phyloP scores from a whole-genome alignment of 2,888 invertebrate genomes.

The Masnerella sp. region DNA sequence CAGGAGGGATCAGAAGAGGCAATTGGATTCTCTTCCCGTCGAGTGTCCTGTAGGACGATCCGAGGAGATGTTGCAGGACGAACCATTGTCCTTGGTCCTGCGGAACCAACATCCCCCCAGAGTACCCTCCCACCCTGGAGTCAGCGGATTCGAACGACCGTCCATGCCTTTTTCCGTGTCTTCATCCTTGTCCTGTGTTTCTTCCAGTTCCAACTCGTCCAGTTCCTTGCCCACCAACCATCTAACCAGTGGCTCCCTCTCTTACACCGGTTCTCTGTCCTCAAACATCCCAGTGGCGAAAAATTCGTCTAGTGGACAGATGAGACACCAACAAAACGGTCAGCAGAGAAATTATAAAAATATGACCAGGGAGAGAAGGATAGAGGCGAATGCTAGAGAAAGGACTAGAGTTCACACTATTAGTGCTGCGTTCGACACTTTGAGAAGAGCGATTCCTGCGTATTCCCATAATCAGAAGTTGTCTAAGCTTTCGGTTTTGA shows the following conservation, averaged over 20 bases:
- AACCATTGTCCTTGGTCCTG: constrained; percentile 82
- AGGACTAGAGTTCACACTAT: constrained; percentile 96
- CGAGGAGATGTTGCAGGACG: too few relatives aligned
- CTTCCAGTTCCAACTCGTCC: constrained; percentile 60
- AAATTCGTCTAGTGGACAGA: constrained; percentile 39
- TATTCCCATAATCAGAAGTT: constrained; percentile 96
- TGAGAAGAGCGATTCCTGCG: constrained; percentile 90
- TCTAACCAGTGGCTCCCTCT: too few relatives aligned
- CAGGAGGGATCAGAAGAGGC: constrained; percentile 63
- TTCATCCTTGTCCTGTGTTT: constrained; percentile 57
- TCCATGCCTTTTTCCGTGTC: constrained; percentile 48
- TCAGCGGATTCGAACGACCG: constrained; percentile 70
- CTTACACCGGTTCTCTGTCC: background rate
- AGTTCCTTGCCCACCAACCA: constrained; percentile 51
- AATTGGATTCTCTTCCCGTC: too few relatives aligned
- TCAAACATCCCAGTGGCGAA: constrained; percentile 44
- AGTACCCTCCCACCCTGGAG: constrained; percentile 80
- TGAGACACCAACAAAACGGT: constrained; percentile 53
- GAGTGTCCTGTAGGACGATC: too few relatives aligned
- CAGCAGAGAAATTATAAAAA: constrained; percentile 95
- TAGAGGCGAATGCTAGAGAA: constrained; percentile 96
- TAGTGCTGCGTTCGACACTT: constrained; percentile 95
- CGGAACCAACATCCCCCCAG: constrained; percentile 77
- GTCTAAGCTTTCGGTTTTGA: constrained; percentile 93
- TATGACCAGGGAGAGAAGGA: constrained; percentile 94